phyloP scores from a whole-genome alignment of 2,113 vertebrate genomes.

The Genyomyrus donnyi region DNA sequence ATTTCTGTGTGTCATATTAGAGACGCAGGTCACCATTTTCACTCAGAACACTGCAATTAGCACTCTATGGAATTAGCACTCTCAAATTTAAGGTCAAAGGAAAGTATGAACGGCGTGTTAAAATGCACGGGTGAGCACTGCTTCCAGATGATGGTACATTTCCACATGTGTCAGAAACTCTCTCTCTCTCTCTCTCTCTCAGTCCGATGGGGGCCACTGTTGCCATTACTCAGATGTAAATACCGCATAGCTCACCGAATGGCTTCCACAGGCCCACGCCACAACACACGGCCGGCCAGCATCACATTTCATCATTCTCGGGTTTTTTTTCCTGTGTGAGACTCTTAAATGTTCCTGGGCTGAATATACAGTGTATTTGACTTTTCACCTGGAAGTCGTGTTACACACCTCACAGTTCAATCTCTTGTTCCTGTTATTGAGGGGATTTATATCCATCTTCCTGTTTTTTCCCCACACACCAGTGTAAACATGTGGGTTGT shows the following conservation, averaged over 20 bases:
- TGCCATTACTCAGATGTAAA: not conserved
- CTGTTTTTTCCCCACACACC: not conserved
- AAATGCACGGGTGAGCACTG: not conserved
- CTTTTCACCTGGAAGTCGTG: not conserved
- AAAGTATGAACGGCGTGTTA: not conserved
- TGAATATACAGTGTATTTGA: not conserved
- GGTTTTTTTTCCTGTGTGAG: not conserved
- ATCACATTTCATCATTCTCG: not conserved
- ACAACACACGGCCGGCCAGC: not conserved
- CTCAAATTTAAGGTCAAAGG: not conserved
- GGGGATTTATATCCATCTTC: not conserved
- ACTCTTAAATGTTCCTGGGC: not conserved
- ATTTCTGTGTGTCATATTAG: not conserved
- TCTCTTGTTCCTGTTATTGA: not conserved
- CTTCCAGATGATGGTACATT: too few relatives aligned
- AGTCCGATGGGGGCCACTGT: not conserved
- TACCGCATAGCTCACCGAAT: not conserved
- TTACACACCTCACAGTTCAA: not conserved
- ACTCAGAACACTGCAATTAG: not conserved
- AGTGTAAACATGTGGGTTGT: not conserved
- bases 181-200: not conserved
- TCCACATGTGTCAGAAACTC: too few relatives aligned
- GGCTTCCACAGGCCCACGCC: not conserved
- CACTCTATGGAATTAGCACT: not conserved
- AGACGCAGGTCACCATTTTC: not conserved